A percentile compares a stretch with the other conserved stretches of the same genome.
These are phyloP conservation scores for Habropoda laboriosa DNA, from an alignment of 1,140 invertebrate genomes.

Conservation along the genomic window DNA sequence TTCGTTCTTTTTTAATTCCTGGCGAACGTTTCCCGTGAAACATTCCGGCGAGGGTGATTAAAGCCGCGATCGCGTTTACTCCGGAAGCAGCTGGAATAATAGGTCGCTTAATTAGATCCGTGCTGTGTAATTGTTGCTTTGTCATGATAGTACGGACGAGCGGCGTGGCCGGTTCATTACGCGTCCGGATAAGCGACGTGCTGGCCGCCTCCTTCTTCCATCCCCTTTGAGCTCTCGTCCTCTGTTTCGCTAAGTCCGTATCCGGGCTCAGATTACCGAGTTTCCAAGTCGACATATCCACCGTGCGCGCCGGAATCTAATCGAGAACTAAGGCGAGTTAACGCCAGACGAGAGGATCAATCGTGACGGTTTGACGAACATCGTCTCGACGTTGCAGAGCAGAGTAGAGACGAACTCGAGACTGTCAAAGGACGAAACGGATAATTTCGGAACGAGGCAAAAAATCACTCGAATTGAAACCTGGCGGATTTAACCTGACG, in stretches of 20 bases:
- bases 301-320: constrained; percentile 17
- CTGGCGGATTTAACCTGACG: not conserved
- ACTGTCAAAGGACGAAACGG: not conserved
- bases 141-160: not conserved
- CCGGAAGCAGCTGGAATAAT: constrained; percentile 11
- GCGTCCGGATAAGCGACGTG: not conserved
- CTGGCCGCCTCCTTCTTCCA: constrained; percentile 28
- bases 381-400: not conserved
- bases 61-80: not conserved
- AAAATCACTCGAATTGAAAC: not conserved
- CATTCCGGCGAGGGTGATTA: not conserved
- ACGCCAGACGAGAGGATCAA: constrained; percentile 25
- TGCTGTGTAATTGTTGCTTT: constrained; percentile 37
- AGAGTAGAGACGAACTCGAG: not conserved
- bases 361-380: constrained; percentile 21
- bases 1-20: not conserved
- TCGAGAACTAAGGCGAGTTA: constrained; percentile 35
- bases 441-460: not conserved
- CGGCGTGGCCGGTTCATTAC: constrained; percentile 18
- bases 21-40: not conserved
- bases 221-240: constrained; percentile 26
- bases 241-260: constrained; percentile 42
- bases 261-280: constrained; percentile 40
- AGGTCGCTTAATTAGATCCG: constrained; percentile 29
- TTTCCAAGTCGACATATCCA: constrained; percentile 38